Base-by-base conservation (phyloP, 2,113 vertebrate species). In the Propithecus coquereli region DNA sequence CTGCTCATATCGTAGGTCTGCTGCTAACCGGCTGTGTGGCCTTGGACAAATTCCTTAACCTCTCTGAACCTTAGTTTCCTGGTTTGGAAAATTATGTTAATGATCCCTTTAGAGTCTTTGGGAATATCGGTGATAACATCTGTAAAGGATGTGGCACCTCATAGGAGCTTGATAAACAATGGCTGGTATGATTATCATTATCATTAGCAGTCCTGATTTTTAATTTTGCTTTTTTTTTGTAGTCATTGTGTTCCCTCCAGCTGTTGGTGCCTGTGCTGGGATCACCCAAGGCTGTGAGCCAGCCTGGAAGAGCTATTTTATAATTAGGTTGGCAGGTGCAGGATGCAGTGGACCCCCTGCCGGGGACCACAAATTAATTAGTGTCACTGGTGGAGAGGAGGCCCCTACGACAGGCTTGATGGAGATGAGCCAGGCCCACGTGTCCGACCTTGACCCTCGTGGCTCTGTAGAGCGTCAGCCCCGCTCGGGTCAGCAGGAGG, bases 321-420 rank as follows among this genome's bases (percentile, higher is more conserved):
- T 97, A 98, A 98, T 98, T 98, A 98, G 97, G 52, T 96, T 98
- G 98, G 94, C 98, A 98, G 98, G 96, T 96, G 97, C 63, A 82
- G 96, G 96, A 89, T 47, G 90, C 90, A 27, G 79, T n/a, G 37
- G 96, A 96, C 96, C 97, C 97, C 98, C 96, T 95, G 96, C 96
- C 61, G 87, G 97, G 97, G 98, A 98, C 97, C 98, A 98, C 98
- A 97, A 98, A 98, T 98, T 98, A 98, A 98, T 99, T 98, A 98
- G 87, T 80, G 77, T 93, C 6, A 0, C 90, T 84, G 81, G 45
- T 76, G 40, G 63, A 91, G 73, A 90, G 80, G 74, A 92, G 43
- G 65, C 47, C 13, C 50, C 80, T 70, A 50, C 4, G 2, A 74
- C 43, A 79, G 50, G 27, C 93, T 54, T 81, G 89, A 71, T 34